These are phyloP conservation scores for Tetranychus cinnabarinus DNA, from an alignment of 1,140 invertebrate species.

Conservation along the genomic window DNA sequence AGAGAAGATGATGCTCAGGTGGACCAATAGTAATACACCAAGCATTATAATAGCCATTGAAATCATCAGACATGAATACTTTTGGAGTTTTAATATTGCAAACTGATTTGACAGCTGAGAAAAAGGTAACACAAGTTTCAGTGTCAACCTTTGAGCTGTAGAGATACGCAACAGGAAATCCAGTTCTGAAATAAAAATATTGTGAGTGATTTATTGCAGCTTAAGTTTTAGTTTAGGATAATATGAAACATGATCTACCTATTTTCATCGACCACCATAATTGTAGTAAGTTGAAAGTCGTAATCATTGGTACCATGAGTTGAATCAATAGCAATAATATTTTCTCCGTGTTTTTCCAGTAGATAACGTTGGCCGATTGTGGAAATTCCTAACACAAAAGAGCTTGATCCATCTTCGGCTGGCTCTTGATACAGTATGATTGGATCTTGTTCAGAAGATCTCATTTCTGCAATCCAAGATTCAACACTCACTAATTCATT, in stretches of 20 bases:
- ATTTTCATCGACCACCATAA: constrained; percentile 1
- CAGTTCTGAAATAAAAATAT: not conserved
- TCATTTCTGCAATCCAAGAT: constrained; percentile 1
- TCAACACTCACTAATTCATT: constrained; percentile 2
- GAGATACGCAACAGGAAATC: not conserved
- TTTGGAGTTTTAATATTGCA: not conserved
- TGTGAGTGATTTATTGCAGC: not conserved
- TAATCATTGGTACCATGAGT: constrained; percentile 7
- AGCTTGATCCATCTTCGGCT: not conserved
- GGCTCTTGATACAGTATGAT: constrained; percentile 1
- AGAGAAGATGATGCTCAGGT: not conserved
- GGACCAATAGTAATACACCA: not conserved
- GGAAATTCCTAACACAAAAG: constrained; percentile 3
- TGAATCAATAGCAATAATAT: constrained; percentile 7
- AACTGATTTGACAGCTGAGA: not conserved
- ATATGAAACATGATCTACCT: not conserved
- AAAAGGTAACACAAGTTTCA: not conserved
- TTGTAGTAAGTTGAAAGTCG: constrained; percentile 4
- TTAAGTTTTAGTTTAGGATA: too few relatives aligned
- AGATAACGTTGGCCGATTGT: not conserved
- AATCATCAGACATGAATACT: not conserved
- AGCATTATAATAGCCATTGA: not conserved
- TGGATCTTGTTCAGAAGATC: not conserved
- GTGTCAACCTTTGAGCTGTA: not conserved
- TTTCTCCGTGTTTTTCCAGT: constrained; percentile 3